These are phyloP conservation scores for Grammomys surdaster DNA, from an alignment of 2,113 vertebrate species.

Conservation along the genomic window DNA sequence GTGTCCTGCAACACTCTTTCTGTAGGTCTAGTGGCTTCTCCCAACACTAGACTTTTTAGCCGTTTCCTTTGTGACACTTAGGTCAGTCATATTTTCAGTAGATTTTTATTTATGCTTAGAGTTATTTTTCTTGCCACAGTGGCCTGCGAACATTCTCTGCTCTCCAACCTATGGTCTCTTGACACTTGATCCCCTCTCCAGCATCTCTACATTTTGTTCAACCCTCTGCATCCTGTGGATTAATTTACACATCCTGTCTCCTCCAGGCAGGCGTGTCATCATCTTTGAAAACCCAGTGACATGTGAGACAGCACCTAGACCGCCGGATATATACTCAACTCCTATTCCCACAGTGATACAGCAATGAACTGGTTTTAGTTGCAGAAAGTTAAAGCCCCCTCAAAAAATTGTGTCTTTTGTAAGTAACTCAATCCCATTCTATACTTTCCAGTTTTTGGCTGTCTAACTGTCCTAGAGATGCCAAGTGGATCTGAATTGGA, in stretches of 20 bases:
- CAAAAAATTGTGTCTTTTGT: background rate
- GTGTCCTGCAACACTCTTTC: background rate
- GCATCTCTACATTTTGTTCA: background rate
- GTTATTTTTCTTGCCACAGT: background rate
- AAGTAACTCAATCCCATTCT: background rate
- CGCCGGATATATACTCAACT: background rate
- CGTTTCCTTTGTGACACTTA: constrained; percentile 33
- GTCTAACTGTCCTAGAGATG: constrained; percentile 6
- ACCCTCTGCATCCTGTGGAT: no score
- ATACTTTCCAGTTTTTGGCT: constrained; percentile 34
- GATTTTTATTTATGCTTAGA: constrained; percentile 1
- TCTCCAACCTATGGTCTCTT: background rate
- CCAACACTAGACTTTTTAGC: background rate
- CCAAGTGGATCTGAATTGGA: constrained; percentile 18
- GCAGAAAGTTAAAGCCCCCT: background rate
- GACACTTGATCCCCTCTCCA: background rate
- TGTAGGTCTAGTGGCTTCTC: background rate
- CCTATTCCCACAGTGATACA: background rate
- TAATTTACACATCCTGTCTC: background rate
- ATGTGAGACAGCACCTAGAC: background rate
- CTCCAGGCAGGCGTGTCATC: background rate
- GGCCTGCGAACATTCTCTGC: background rate
- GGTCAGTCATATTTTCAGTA: background rate
- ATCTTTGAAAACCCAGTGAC: background rate
- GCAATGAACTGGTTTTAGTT: background rate